Conservation (phyloP, 2,797 vertebrate species). For the Mus minutoides region DNA sequence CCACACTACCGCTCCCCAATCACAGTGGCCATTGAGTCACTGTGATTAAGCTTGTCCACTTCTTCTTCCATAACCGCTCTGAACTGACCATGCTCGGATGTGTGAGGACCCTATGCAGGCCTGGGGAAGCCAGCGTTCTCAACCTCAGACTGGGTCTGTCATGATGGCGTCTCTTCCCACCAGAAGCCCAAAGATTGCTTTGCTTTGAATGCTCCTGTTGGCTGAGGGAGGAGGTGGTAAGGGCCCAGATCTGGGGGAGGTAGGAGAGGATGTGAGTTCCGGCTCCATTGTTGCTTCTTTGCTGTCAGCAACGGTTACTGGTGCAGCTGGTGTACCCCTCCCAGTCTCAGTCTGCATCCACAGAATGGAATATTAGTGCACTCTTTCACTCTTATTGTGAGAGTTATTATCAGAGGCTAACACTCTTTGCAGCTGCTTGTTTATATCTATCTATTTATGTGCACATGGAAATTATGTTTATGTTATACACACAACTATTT, state of each 20-base stretch:
- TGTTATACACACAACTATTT: neutral
- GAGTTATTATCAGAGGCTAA: neutral
- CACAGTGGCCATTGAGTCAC: neutral
- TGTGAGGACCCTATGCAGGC: neutral
- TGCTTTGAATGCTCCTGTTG: constrained; percentile 3
- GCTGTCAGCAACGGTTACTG: neutral
- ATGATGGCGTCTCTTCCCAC: neutral
- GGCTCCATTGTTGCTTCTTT: neutral
- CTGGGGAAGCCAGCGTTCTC: neutral
- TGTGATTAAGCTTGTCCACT: neutral
- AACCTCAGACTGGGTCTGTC: neutral
- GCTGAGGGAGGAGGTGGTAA: neutral
- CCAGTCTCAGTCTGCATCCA: neutral
- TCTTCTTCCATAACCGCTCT: neutral
- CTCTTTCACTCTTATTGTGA: neutral
- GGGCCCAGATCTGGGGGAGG: neutral
- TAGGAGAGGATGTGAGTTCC: neutral
- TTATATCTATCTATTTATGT: neutral
- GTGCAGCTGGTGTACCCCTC: neutral
- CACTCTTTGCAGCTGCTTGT: constrained; percentile 1
- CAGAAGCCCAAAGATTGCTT: neutral
- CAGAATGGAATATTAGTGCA: neutral
- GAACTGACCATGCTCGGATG: neutral
- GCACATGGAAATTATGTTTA: neutral
- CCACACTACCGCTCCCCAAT: too few species aligned